Base-by-base conservation (phyloP, 2,113 vertebrate species). In the Acrocephalus arundinaceus region DNA sequence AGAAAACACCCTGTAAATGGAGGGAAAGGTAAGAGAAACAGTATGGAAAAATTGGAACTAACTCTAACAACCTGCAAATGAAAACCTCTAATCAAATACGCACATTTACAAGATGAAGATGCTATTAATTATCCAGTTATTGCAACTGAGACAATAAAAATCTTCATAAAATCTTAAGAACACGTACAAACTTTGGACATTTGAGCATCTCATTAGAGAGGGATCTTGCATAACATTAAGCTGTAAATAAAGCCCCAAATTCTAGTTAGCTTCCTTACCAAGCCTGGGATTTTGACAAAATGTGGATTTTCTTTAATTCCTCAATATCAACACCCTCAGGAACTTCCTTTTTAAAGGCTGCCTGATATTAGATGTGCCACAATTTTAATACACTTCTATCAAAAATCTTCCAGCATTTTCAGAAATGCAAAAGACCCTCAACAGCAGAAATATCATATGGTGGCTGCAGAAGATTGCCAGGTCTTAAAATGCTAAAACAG, bases 101-200 rank as follows among this genome's bases (percentile, higher is more conserved):
- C 14, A 39, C 33, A 15, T 73, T 37, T 28, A 67, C 21, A 48
- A 48, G 55, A 59, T 54, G 16, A 52, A 85, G 28, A 3, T 0
- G 0, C 68, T 30, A 39, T 27, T 51, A 24, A 22, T 45, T 55
- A 81, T 37, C 23, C 22, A 16, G 25, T 20, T 74, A 89, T 87
- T 62, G 33, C 35, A 78, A 63, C 3, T 8, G 24, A 77, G 27
- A 11, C 3, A 49, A 52, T 20, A 59, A 73, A 59, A 2, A 1
- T 13, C 6, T 85, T 31, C 1, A 5, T 66, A 61, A 72, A 86
- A 71, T 55, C 28, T 85, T 37, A 90, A n/a, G 2, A 62, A 39
- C 20, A 16, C 0, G 0, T n/a, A 37, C 9, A 88, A 62, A 41
- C 39, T 33, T 48, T 65, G 35, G 14, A 25, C 11, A 30, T 49